Percentiles rank a stretch among this genome's conserved stretches.
Conservation (phyloP, 2,113 vertebrate species). For the Empidonax alnorum region DNA sequence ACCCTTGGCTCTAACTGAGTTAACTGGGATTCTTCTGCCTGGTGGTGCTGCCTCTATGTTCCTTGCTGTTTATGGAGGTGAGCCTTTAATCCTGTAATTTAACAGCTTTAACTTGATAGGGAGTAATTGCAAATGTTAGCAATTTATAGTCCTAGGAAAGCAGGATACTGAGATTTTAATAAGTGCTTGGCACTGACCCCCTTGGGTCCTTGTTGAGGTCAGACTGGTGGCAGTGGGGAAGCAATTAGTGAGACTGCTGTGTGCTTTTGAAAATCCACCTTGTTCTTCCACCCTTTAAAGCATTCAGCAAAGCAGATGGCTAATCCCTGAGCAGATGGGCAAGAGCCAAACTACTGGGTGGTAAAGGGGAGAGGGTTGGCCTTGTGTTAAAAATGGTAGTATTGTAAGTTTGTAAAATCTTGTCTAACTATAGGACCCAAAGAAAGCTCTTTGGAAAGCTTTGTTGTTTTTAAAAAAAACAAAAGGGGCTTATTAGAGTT, state of each 20-base stretch:
- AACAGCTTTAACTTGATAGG: not conserved
- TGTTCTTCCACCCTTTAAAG: not conserved
- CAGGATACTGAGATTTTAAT: not conserved
- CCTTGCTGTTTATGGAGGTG: not conserved
- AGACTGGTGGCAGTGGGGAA: not conserved
- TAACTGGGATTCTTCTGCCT: not conserved
- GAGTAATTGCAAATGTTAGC: not conserved
- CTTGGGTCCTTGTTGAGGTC: not conserved
- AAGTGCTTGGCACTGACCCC: not conserved
- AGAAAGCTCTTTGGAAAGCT: not conserved
- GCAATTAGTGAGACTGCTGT: not conserved
- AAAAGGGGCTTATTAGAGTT: conserved; percentile 41
- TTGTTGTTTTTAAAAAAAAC: not conserved
- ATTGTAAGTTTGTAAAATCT: conserved; percentile 16
- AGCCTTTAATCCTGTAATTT: not conserved
- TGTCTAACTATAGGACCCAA: not conserved
- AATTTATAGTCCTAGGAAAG: not conserved
- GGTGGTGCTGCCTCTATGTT: not conserved
- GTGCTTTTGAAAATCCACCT: conserved; percentile 16
- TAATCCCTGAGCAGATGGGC: conserved; percentile 32
- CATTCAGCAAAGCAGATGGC: conserved; percentile 23
- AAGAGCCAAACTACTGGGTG: not conserved
- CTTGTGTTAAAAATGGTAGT: conserved; percentile 17
- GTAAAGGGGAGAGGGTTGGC: not conserved
- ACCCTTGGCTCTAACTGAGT: not conserved